Percentiles rank a stretch among this genome's conserved stretches.
phyloP scores from a whole-genome alignment of 1,140 invertebrate species.

The Hirudo medicinalis region DNA sequence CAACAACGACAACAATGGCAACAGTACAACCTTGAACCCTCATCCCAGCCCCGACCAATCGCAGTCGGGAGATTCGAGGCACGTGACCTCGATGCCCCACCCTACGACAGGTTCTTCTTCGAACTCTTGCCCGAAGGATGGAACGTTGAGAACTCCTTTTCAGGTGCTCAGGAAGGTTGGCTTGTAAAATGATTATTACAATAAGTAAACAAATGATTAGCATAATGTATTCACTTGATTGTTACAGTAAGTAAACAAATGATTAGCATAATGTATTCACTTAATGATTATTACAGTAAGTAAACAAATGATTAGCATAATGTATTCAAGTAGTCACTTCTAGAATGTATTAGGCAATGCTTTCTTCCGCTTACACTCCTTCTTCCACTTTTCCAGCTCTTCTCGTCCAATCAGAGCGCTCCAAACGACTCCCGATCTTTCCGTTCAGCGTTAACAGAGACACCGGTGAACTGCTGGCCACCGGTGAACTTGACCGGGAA shows the following conservation, averaged over 20 bases:
- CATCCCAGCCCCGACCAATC: neutral
- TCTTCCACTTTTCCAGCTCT: too few species aligned
- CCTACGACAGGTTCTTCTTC: slow-evolving; percentile 19
- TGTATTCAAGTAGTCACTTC: too few species aligned
- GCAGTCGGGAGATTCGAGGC: slow-evolving; percentile 18
- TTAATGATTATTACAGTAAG: too few species aligned
- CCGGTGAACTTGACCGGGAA: slow-evolving; percentile 60
- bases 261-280: too few species aligned
- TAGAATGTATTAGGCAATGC: too few species aligned
- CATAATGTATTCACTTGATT: too few species aligned
- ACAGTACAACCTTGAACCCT: neutral
- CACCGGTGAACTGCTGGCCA: slow-evolving; percentile 56
- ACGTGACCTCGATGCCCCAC: slow-evolving; percentile 15
- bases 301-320: too few species aligned
- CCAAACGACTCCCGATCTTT: neutral
- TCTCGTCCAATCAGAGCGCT: too few species aligned
- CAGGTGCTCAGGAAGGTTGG: neutral
- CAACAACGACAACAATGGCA: neutral
- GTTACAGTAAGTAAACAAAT: too few species aligned
- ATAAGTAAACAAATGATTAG: too few species aligned
- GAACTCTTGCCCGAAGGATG: slow-evolving; percentile 5
- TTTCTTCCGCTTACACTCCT: too few species aligned
- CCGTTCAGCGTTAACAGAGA: slow-evolving; percentile 16
- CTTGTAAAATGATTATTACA: neutral
- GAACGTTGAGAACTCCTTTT: slow-evolving; percentile 14